Evolutionary conservation across 2,797 vertebrate species (phyloP).

Genomic region (Muscicapa comitata): DNA sequence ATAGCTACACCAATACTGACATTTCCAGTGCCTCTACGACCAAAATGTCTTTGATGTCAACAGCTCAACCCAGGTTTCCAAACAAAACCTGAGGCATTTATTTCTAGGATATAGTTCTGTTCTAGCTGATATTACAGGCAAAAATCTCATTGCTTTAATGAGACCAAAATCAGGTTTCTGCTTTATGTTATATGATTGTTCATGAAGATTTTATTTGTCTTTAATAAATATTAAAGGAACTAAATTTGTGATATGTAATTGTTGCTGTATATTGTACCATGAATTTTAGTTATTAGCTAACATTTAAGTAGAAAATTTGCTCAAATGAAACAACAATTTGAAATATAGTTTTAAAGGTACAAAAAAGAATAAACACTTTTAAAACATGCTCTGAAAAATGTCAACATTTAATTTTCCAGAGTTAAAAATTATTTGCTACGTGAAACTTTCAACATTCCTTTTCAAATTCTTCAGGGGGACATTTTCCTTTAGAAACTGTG

Average conservation of each 20-base stretch:
- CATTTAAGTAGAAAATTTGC: not conserved
- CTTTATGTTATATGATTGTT: not conserved
- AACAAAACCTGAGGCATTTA: not conserved
- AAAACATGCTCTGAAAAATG: not conserved
- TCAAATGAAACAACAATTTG: not conserved
- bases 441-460: not conserved
- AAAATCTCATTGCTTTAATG: slow-evolving; percentile 22
- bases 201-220: not conserved
- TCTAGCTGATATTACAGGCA: not conserved
- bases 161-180: not conserved
- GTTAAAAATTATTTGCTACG: not conserved
- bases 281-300: not conserved
- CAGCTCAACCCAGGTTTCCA: not conserved
- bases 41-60: not conserved
- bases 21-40: not conserved
- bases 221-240: not conserved
- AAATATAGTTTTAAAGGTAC: not conserved
- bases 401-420: not conserved
- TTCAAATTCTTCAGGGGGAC: not conserved
- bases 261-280: not conserved
- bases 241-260: not conserved
- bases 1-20: not conserved
- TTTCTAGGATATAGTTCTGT: not conserved
- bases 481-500: not conserved
- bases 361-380: not conserved